A percentile compares a stretch with the other conserved stretches of the same genome.
Conservation (phyloP, 2,797 vertebrate genomes). For the Bucorvus abyssinicus region DNA sequence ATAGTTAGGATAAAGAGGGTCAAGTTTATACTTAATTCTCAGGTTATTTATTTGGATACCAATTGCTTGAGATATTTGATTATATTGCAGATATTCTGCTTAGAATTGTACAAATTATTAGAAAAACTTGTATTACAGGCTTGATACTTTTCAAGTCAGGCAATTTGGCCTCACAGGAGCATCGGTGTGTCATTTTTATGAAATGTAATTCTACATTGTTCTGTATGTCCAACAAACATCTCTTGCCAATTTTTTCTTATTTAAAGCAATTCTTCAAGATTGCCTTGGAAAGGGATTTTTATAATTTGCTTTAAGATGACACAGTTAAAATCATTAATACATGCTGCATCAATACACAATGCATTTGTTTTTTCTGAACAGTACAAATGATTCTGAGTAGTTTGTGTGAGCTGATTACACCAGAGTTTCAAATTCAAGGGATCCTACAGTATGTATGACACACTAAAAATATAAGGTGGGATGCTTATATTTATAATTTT, state of each 20-base stretch:
- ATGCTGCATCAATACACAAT: neutral
- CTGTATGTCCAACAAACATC: neutral
- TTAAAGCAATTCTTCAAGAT: neutral
- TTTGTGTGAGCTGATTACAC: neutral
- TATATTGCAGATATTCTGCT: neutral
- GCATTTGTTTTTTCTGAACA: neutral
- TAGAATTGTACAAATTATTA: neutral
- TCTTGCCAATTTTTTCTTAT: neutral
- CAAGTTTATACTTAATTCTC: neutral
- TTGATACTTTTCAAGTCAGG: neutral
- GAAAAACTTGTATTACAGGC: neutral
- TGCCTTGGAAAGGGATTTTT: neutral
- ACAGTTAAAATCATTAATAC: neutral
- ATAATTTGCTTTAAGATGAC: neutral
- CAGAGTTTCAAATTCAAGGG: neutral
- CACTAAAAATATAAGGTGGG: constrained; percentile 14
- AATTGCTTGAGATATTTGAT: neutral
- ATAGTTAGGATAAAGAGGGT: neutral
- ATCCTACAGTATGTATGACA: neutral
- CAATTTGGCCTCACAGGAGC: neutral
- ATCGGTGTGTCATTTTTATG: neutral
- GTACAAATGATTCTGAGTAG: neutral
- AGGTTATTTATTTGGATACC: neutral
- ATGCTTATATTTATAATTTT: constrained; percentile 23
- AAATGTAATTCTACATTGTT: neutral